Conservation (phyloP, 2,888 invertebrate genomes). For the Cinara cedri region DNA sequence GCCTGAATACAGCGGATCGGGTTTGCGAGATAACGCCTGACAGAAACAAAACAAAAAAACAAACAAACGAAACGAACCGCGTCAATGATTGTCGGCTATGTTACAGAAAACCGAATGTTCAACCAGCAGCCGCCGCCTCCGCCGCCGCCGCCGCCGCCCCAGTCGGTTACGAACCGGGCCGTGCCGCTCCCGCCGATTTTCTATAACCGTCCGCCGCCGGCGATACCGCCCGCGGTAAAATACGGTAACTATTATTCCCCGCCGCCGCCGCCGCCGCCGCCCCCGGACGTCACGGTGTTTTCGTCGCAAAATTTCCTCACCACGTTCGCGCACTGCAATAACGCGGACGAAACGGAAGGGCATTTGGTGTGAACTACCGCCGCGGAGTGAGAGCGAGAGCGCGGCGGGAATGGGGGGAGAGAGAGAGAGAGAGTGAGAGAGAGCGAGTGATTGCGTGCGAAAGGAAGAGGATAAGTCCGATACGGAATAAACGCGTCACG, state of each 20-base stretch:
- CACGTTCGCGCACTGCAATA: slow-evolving; percentile 57
- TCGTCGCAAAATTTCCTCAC: slow-evolving; percentile 57
- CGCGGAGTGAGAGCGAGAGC: neutral
- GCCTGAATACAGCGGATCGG: neutral
- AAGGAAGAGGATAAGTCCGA: no score
- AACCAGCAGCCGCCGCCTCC: slow-evolving; percentile 25
- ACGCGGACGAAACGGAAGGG: slow-evolving; percentile 60
- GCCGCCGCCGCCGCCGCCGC: slow-evolving; percentile 61
- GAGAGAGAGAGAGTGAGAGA: no score
- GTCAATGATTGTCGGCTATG: slow-evolving; percentile 1
- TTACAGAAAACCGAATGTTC: slow-evolving; percentile 58
- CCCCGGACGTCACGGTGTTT: slow-evolving; percentile 59
- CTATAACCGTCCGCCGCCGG: slow-evolving; percentile 57
- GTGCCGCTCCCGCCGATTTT: slow-evolving; percentile 63
- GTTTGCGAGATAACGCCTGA: neutral
- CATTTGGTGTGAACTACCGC: slow-evolving; percentile 60
- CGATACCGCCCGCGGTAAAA: slow-evolving; percentile 56
- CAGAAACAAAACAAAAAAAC: neutral
- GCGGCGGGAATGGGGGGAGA: neutral
- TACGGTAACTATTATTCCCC: slow-evolving; percentile 55
- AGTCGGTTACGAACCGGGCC: slow-evolving; percentile 72
- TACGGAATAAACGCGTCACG: no score
- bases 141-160: neutral
- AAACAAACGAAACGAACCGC: no score
- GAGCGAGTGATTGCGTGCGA: no score